Percentiles rank a stretch among this genome's conserved stretches.
phyloP scores from a whole-genome alignment of 2,888 invertebrate species.

The Epiblema foenella region DNA sequence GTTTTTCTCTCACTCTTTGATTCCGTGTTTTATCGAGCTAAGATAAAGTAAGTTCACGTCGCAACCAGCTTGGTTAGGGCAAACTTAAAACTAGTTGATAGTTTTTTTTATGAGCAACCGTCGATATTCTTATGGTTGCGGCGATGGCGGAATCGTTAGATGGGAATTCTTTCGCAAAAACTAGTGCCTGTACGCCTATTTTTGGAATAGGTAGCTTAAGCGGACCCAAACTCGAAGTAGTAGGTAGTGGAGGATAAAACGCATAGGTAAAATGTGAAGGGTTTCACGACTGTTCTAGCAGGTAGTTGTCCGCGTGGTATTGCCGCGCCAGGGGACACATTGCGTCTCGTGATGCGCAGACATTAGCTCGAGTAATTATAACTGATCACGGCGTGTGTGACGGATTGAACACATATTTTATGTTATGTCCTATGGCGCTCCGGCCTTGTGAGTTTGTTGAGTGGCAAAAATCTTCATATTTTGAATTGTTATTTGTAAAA shows the following conservation, averaged over 20 bases:
- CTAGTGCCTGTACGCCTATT: neutral
- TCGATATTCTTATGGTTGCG: neutral
- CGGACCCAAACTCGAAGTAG: neutral
- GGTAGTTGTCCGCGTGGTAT: constrained; percentile 6
- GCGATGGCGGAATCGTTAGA: no score
- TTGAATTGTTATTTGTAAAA: neutral
- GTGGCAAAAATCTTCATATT: neutral
- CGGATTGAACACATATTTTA: constrained; percentile 32
- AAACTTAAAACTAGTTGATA: no score
- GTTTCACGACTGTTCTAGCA: neutral
- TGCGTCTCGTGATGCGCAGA: constrained; percentile 33
- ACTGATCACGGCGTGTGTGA: constrained; percentile 34
- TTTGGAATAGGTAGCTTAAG: neutral
- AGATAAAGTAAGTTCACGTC: no score
- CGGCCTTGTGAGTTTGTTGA: constrained; percentile 8
- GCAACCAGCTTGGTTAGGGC: no score
- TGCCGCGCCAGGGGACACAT: constrained; percentile 25
- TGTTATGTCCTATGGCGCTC: constrained; percentile 25
- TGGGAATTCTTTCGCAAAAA: neutral
- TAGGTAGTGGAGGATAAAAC: no score
- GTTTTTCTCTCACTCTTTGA: no score
- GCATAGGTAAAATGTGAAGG: no score
- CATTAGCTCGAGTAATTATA: constrained; percentile 37
- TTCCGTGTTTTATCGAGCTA: no score
- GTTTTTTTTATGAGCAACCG: neutral